A percentile compares a stretch with the other conserved stretches of the same genome.
Evolutionary conservation across 2,113 vertebrate genomes (phyloP).

Genomic region (Camelus bactrianus): DNA sequence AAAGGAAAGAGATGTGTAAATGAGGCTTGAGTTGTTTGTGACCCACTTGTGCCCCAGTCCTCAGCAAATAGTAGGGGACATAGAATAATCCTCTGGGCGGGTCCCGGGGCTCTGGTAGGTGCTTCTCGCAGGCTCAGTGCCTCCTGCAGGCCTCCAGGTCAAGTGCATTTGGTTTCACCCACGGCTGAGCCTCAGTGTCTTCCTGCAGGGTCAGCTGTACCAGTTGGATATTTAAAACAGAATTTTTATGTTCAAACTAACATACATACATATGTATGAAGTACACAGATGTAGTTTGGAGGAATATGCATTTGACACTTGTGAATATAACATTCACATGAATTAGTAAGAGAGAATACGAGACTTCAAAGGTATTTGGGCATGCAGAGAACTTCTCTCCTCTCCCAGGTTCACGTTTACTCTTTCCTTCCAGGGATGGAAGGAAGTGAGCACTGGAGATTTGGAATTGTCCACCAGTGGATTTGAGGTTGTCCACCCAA

Average conservation of each 20-base stretch:
- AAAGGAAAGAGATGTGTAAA: background rate
- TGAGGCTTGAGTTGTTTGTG: background rate
- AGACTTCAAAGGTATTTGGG: background rate
- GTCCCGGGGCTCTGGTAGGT: background rate
- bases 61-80: background rate
- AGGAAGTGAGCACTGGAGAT: background rate
- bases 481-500: background rate
- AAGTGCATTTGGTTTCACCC: background rate
- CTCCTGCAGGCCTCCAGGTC: background rate
- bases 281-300: background rate
- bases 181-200: background rate
- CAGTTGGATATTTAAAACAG: background rate
- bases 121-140: background rate
- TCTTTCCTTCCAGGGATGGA: background rate
- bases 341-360: background rate
- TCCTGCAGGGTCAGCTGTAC: background rate
- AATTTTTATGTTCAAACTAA: background rate
- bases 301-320: background rate
- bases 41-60: background rate
- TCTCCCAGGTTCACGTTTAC: background rate
- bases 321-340: background rate
- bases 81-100: background rate
- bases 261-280: background rate
- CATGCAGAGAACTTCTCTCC: background rate
- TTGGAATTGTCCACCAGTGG: background rate